Percentiles rank a stretch among this genome's conserved stretches.
Evolutionary conservation across 2,113 vertebrate species (phyloP).

Genomic region (Motacilla tschutschensis): DNA sequence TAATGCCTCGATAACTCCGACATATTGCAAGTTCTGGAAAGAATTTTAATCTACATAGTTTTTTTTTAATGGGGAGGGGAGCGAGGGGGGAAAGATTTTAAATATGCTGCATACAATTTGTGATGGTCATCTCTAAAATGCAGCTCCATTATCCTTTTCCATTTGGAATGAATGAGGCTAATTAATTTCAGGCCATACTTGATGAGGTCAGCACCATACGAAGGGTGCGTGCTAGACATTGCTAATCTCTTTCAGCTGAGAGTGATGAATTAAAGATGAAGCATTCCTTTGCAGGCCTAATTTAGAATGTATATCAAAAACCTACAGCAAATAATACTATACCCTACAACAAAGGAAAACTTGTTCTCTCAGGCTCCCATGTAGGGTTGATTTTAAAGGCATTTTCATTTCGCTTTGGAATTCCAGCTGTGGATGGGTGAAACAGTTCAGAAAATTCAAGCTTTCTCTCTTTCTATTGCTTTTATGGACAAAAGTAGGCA

Average conservation of each 20-base stretch:
- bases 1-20: conserved; percentile 53
- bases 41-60: conserved; percentile 73
- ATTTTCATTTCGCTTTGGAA: conserved; percentile 69
- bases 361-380: conserved; percentile 76
- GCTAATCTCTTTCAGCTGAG: conserved; percentile 86
- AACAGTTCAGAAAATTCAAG: conserved; percentile 71
- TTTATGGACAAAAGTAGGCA: conserved; percentile 65
- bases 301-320: conserved; percentile 85
- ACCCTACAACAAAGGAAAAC: conserved; percentile 79
- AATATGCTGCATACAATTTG: conserved; percentile 78
- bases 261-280: conserved; percentile 87
- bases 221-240: conserved; percentile 81
- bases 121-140: conserved; percentile 80
- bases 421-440: conserved; percentile 71
- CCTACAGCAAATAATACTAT: conserved; percentile 81
- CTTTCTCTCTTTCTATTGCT: conserved; percentile 62
- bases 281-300: conserved; percentile 81
- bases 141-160: conserved; percentile 79
- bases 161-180: conserved; percentile 84
- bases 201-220: conserved; percentile 83
- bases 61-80: conserved; percentile 41
- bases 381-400: conserved; percentile 75
- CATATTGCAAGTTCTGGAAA: conserved; percentile 68
- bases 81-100: conserved; percentile 41
- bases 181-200: conserved; percentile 86